A percentile compares a stretch with the other conserved stretches of the same genome.
phyloP scores from a whole-genome alignment of 2,888 invertebrate genomes.

The Tenthredo distinguenda region DNA sequence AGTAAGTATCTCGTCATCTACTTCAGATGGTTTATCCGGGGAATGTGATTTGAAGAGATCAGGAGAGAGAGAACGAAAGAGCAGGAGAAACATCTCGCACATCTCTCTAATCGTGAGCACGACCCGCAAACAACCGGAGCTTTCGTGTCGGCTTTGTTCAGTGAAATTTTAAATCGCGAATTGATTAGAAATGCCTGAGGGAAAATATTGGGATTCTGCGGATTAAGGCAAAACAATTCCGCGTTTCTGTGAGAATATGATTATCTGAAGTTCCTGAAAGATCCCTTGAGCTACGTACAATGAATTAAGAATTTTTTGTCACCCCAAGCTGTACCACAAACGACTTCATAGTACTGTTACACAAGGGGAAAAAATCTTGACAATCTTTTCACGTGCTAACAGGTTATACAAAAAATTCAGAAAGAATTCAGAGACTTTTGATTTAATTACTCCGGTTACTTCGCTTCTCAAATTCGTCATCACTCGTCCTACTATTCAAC shows the following conservation, averaged over 20 bases:
- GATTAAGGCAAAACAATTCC: background rate
- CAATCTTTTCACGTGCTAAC: background rate
- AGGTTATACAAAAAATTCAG: background rate
- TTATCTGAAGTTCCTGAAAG: background rate
- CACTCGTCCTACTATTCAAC: constrained; percentile 12
- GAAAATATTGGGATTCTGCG: constrained; percentile 1
- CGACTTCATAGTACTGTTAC: background rate
- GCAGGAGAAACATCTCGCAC: background rate
- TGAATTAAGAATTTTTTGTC: constrained; percentile 7
- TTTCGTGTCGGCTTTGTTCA: background rate
- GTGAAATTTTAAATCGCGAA: background rate
- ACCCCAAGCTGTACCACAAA: background rate
- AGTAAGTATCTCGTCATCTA: background rate
- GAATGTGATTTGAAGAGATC: constrained; percentile 8
- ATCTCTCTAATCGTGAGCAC: background rate
- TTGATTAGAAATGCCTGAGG: constrained; percentile 19
- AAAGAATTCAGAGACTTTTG: constrained; percentile 8
- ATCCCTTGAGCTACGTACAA: constrained; percentile 12
- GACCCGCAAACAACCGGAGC: constrained; percentile 8
- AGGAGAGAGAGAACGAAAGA: background rate
- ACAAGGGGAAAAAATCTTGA: background rate
- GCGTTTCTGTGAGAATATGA: background rate
- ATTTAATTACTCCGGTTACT: background rate
- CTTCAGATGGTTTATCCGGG: background rate
- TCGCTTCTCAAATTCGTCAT: background rate